Evolutionary conservation across 2,113 vertebrate species (phyloP).

Genomic region (Rhea pennata): DNA sequence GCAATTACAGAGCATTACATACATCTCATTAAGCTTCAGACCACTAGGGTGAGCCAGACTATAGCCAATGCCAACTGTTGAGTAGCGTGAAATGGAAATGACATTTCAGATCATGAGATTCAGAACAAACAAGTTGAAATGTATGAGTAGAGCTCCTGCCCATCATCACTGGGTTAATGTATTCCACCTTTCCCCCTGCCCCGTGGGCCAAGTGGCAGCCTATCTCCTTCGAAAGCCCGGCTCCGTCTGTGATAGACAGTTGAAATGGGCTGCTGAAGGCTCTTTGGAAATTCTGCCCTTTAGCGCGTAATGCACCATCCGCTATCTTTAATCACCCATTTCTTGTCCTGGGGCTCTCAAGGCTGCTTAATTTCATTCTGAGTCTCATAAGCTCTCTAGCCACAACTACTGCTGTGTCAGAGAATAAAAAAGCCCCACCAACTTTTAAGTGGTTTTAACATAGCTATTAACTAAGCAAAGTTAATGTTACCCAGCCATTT

Average conservation of each 20-base stretch:
- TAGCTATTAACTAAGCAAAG: neutral
- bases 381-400: neutral
- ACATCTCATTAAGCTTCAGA: neutral
- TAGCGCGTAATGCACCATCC: accelerated
- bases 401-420: neutral
- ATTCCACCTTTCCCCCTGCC: neutral
- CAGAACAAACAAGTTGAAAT: neutral
- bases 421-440: neutral
- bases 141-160: neutral
- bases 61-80: slow-evolving; percentile 17
- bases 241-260: accelerated
- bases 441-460: neutral
- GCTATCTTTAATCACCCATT: neutral
- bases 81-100: neutral
- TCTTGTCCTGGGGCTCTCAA: neutral
- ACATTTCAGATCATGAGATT: neutral
- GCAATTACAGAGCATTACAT: neutral
- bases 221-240: neutral
- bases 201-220: accelerated
- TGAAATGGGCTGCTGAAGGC: accelerated
- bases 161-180: neutral
- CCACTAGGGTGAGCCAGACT: slow-evolving; percentile 69
- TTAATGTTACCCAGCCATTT: neutral
- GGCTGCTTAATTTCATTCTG: neutral
- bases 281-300: neutral